Conservation (phyloP, 2,888 invertebrate genomes). For the Nomada fucata region DNA sequence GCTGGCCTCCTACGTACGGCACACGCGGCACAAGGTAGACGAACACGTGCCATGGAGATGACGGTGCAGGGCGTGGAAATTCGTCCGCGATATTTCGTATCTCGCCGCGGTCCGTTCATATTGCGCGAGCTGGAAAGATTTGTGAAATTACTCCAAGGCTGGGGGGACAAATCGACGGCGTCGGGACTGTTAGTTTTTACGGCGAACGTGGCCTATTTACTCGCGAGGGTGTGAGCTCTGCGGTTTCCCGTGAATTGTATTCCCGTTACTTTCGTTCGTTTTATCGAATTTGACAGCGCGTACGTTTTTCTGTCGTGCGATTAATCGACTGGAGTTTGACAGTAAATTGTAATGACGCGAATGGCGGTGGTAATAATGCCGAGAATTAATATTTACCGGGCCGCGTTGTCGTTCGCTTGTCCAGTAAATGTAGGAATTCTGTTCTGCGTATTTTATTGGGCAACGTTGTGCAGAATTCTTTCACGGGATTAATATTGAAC, state of each 20-base stretch:
- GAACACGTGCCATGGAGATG: constrained; percentile 59
- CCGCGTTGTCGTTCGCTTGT: too few species aligned
- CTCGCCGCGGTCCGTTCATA: constrained; percentile 43
- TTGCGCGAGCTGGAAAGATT: constrained; percentile 52
- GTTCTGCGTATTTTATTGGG: too few species aligned
- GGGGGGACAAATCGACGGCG: constrained; percentile 16
- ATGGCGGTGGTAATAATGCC: too few species aligned
- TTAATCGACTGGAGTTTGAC: too few species aligned
- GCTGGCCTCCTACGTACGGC: constrained; percentile 20
- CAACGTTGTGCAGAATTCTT: too few species aligned
- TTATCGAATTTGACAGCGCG: too few species aligned
- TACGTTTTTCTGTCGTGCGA: too few species aligned
- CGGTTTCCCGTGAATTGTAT: not conserved
- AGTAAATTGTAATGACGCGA: too few species aligned
- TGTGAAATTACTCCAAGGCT: constrained; percentile 40
- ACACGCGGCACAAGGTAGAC: constrained; percentile 2
- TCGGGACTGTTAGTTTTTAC: not conserved
- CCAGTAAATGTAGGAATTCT: too few species aligned
- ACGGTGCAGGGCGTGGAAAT: constrained; percentile 57
- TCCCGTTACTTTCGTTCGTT: too few species aligned
- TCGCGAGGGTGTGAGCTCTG: not conserved
- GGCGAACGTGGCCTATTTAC: not conserved
- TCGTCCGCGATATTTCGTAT: constrained; percentile 49
- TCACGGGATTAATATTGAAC: too few species aligned
- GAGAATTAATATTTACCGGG: too few species aligned